Evolutionary conservation across 23 tunicate species (phyloP), one percentile per base, ranked within the genome.

Genomic region (Pegea sp.): DNA sequence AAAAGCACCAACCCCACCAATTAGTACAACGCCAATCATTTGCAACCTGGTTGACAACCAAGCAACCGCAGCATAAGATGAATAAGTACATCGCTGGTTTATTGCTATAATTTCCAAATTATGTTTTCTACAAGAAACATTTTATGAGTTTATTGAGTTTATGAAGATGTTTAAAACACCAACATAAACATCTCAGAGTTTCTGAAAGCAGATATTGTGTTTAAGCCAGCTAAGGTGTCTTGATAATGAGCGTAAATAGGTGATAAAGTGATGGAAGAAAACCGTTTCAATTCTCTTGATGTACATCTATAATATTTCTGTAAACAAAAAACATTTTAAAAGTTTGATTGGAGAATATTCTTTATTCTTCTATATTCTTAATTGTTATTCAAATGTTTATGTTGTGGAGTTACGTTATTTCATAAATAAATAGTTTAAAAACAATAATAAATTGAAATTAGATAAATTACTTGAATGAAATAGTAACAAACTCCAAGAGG

Each of bases 201-300:
- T 23, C 66, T 54, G 66, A 66, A 75, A 20, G 96, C 77, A 22
- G 75, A 50, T 44, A 87, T 87, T 11, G 96, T 87, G 0, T 74
- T 38, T 3, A 69, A 33, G 4, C 96, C 96, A 33, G 68, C 38
- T 30, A 87, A 56, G 22, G 57, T 62, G 55, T 87, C 88, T 28
- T 55, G 71, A 60, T 75, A 87, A 48, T 87, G 87, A 24, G 74
- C 78, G 62, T 75, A 87, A 31, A 87, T 87, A 4, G 96, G 96
- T 4, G 96, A 87, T 61, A 87, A 65, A 34, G 75, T 75, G 53
- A 75, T 65, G 43, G 75, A 66, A 69, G 78, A 66, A 34, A 87
- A 61, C 34, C 96, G 55, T 64, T 87, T 87, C 69, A 87, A 31
- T 42, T 87, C 96, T 5, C 96, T 57, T 4, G 96, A 75, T 20